Conservation (phyloP, 2,888 invertebrate genomes). For the Branchipolynoe longqiensis region DNA sequence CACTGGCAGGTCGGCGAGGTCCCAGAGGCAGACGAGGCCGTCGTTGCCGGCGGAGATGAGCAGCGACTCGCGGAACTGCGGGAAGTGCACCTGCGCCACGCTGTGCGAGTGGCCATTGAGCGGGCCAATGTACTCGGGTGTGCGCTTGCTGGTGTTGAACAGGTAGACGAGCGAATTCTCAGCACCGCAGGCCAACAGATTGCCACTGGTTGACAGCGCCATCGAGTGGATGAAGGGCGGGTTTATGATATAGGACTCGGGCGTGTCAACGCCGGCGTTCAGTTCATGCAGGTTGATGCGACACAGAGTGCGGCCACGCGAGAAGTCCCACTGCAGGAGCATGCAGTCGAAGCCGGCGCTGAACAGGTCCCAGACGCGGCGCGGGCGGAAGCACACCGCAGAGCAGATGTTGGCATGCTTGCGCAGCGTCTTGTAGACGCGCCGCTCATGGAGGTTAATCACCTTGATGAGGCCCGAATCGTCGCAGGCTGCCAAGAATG, state of each 20-base stretch:
- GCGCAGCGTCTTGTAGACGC: constrained; percentile 76
- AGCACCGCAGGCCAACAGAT: constrained; percentile 73
- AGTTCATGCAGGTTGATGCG: constrained; percentile 79
- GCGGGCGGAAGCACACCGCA: constrained; percentile 75
- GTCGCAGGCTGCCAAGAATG: constrained; percentile 78
- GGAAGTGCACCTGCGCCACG: constrained; percentile 79
- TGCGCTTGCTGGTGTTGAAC: constrained; percentile 73
- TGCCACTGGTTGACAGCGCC: constrained; percentile 67
- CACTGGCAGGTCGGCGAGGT: constrained; percentile 66
- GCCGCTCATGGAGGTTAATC: constrained; percentile 74
- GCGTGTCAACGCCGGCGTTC: constrained; percentile 69
- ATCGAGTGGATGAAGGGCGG: constrained; percentile 79
- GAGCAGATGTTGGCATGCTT: constrained; percentile 81
- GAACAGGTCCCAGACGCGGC: constrained; percentile 75
- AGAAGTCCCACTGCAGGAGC: constrained; percentile 80
- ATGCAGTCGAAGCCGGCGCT: constrained; percentile 79
- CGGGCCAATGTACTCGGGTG: constrained; percentile 71
- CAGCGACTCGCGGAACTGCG: constrained; percentile 67
- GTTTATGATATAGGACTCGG: constrained; percentile 76
- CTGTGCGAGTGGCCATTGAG: constrained; percentile 78
- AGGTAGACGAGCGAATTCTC: constrained; percentile 78
- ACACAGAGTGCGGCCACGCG: constrained; percentile 74
- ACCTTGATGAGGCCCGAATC: constrained; percentile 79
- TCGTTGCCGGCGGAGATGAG: constrained; percentile 79
- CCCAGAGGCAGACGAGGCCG: constrained; percentile 74